A percentile compares a stretch with the other conserved stretches of the same genome.
These are phyloP conservation scores for Platysteira castanea DNA, from an alignment of 2,113 vertebrate species.

Conservation along the genomic window DNA sequence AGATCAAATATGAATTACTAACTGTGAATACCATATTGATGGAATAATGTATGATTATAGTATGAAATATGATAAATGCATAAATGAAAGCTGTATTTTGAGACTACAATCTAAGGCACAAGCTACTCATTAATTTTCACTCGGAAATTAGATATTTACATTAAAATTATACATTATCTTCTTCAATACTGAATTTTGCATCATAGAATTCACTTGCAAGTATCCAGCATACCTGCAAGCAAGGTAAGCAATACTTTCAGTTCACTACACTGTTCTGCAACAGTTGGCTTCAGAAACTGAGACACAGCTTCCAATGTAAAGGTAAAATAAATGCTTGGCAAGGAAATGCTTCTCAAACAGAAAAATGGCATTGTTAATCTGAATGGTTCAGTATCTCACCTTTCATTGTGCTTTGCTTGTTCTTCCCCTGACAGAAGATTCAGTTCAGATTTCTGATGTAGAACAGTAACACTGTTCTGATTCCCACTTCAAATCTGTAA, in stretches of 20 bases:
- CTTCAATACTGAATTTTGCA: not conserved
- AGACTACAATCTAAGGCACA: not conserved
- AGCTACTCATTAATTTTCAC: not conserved
- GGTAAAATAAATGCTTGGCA: not conserved
- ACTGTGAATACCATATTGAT: not conserved
- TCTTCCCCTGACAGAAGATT: not conserved
- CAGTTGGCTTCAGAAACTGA: not conserved
- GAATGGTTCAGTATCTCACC: conserved; percentile 64
- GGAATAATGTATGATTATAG: not conserved
- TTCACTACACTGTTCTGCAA: not conserved
- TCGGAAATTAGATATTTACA: not conserved
- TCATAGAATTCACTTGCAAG: not conserved
- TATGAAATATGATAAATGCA: not conserved
- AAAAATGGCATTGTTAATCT: not conserved
- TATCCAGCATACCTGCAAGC: not conserved
- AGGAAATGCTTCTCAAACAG: not conserved
- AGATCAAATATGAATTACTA: not conserved
- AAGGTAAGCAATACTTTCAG: not conserved
- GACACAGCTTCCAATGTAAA: not conserved
- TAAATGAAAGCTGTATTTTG: not conserved
- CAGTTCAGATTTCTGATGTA: not conserved
- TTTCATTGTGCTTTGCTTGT: conserved; percentile 69
- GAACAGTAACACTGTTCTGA: not conserved
- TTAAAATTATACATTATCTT: not conserved
- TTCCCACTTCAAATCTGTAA: not conserved